Evolutionary conservation across 2,797 vertebrate genomes (phyloP).

Genomic region (Spinus pinus): DNA sequence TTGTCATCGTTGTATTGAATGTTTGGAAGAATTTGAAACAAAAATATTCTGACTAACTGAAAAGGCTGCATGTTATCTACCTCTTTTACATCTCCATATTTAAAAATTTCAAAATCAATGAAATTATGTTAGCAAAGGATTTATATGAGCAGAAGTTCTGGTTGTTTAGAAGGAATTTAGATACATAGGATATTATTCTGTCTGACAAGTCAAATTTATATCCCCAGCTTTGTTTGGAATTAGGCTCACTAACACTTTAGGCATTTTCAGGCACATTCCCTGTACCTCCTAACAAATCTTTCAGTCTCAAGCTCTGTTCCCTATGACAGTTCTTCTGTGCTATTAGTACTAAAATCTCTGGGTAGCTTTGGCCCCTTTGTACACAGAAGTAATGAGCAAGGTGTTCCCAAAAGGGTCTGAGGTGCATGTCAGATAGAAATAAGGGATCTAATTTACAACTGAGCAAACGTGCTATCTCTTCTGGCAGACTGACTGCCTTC

Average conservation of each 20-base stretch:
- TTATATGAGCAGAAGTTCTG: neutral
- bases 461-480: neutral
- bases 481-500: conserved; percentile 24
- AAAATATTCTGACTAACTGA: neutral
- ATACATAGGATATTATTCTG: neutral
- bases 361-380: neutral
- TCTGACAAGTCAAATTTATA: neutral
- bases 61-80: neutral
- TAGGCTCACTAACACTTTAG: neutral
- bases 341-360: neutral
- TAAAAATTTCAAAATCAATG: neutral
- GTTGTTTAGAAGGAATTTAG: neutral
- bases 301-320: neutral
- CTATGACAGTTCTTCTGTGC: neutral
- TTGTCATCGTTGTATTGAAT: neutral
- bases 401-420: neutral
- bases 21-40: neutral
- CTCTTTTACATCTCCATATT: neutral
- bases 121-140: neutral
- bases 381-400: neutral
- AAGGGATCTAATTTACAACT: neutral
- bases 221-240: neutral
- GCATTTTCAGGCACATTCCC: neutral
- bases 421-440: neutral
- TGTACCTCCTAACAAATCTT: neutral